A percentile compares a stretch with the other conserved stretches of the same genome.
Conservation (phyloP, 1,140 invertebrate species). For the Temnothorax nylanderi region DNA sequence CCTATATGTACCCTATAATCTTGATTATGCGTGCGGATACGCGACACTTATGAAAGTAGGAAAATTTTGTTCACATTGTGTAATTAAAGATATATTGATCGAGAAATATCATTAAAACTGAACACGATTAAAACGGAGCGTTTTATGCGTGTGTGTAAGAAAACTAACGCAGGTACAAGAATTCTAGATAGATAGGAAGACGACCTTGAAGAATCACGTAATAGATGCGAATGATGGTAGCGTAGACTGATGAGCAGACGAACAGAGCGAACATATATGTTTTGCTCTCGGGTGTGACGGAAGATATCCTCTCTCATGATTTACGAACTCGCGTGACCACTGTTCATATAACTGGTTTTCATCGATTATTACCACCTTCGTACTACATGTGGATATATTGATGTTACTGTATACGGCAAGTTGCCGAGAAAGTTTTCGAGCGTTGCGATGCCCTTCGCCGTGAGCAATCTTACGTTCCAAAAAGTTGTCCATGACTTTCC, state of each 20-base stretch:
- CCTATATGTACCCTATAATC: constrained; percentile 17
- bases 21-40: constrained; percentile 18
- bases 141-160: too few relatives aligned
- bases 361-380: constrained; percentile 29
- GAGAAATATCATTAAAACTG: background rate
- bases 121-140: background rate
- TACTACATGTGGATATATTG: background rate
- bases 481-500: constrained; percentile 47
- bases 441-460: constrained; percentile 45
- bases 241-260: background rate
- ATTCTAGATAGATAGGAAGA: background rate
- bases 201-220: background rate
- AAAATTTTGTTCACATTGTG: constrained; percentile 8
- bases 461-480: constrained; percentile 28
- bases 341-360: constrained; percentile 34
- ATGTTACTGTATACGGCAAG: constrained; percentile 9
- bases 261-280: background rate
- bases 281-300: background rate
- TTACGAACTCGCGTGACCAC: constrained; percentile 30
- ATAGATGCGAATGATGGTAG: background rate
- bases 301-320: background rate
- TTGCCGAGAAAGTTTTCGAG: constrained; percentile 51
- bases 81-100: background rate
- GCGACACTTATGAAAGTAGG: constrained; percentile 37
- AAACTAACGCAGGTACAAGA: background rate